Evolutionary conservation across 35 echinoderm and acorn worm species (phyloP), one percentile per base, ranked within the genome.

Genomic region (Holothuria glaberrima): DNA sequence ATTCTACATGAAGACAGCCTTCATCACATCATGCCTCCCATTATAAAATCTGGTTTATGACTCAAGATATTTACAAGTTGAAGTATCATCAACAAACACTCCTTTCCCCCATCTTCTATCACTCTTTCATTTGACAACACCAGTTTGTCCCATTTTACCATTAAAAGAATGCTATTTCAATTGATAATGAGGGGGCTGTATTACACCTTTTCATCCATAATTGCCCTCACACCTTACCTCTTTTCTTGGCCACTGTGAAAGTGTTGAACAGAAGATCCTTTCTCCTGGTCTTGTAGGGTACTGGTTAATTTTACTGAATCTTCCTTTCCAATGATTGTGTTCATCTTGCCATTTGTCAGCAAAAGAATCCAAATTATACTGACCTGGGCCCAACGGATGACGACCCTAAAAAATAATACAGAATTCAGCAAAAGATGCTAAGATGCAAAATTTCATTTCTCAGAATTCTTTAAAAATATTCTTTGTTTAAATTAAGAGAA

Each of bases 201-300:
- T 46, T 46, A 4, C 44, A 4, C 44, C 10, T 46, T 5, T 5
- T 10, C 44, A 5, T 46, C 44, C 44, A 46, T 5, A 4, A 4
- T 5, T 5, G 4, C 44, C 44, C 44, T 46, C 4, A 46, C 44
- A 46, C 65, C 96, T 98, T 58, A 98, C 96, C 75, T 35, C 59
- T 85, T 83, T 90, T 75, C 93, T 98, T 5, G 96, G 96, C 96
- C 96, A 98, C 30, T 98, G 96, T 75, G 93, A 93, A 18, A 98
- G 93, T 12, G 93, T 98, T 26, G 93, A 94, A 31, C 96, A 98
- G 64, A 94, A 86, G 9, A 98, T 86, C 26, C 96, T 89, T 36
- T 98, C 96, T 54, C 93, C 78, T 24, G 96, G 96, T 34, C 88
- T 94, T 0, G 82, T 36, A 18, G 96, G 96, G 69, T 98, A 94